A percentile compares a stretch with the other conserved stretches of the same genome.
Evolutionary conservation across 2,888 invertebrate species (phyloP).

Genomic region (Cheilosia variabilis): DNA sequence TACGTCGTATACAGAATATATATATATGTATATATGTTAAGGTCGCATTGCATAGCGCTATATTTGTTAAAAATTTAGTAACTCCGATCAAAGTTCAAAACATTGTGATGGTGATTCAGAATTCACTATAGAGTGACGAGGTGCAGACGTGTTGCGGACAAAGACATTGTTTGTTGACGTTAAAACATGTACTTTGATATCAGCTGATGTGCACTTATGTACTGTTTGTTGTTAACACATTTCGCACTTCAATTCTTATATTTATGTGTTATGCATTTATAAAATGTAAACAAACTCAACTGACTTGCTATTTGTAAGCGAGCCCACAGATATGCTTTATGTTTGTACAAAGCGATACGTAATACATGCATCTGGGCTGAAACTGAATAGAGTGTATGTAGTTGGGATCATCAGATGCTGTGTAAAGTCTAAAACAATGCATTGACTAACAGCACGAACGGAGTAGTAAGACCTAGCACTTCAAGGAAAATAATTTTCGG

Average conservation of each 20-base stretch:
- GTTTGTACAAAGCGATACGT: neutral
- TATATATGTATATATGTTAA: neutral
- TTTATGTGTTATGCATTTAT: neutral
- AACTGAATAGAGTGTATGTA: neutral
- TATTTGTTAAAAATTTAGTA: constrained; percentile 12
- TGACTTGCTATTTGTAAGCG: neutral
- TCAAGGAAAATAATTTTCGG: too few relatives aligned
- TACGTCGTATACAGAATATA: too few relatives aligned
- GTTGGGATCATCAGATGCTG: too few relatives aligned
- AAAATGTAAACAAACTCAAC: neutral
- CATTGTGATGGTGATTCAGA: constrained; percentile 52
- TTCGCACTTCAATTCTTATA: neutral
- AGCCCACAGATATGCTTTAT: constrained; percentile 25
- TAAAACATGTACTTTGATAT: neutral
- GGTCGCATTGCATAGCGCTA: constrained; percentile 25
- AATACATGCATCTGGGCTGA: neutral
- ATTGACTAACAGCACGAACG: neutral
- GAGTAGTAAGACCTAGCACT: too few relatives aligned
- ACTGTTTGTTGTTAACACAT: neutral
- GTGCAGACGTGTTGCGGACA: constrained; percentile 41
- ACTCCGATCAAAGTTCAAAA: constrained; percentile 60
- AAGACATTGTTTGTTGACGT: constrained; percentile 4
- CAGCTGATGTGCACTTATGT: constrained; percentile 7
- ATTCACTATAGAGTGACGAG: constrained; percentile 32
- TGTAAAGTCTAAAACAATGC: too few relatives aligned